A percentile compares a stretch with the other conserved stretches of the same genome.
These are phyloP conservation scores for Arenaria interpres DNA, from an alignment of 2,113 vertebrate species.

Conservation along the genomic window DNA sequence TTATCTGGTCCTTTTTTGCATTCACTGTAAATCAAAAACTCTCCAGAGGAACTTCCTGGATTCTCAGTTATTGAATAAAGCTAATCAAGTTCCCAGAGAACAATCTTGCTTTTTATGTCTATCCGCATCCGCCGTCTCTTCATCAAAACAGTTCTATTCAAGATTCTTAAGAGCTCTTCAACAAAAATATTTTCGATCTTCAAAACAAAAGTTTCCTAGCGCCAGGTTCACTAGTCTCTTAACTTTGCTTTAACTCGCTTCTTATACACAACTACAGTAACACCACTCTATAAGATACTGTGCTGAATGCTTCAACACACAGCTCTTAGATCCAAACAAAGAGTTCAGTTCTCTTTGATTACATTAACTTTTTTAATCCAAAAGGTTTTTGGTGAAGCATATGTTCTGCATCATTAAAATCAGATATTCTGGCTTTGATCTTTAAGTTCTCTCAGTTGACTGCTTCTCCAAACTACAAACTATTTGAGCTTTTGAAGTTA, in stretches of 20 bases:
- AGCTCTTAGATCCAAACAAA: conserved; percentile 61
- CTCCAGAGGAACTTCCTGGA: conserved; percentile 17
- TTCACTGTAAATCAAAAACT: conserved; percentile 25
- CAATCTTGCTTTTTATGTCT: conserved; percentile 35
- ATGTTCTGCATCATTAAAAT: conserved; percentile 79
- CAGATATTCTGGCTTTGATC: conserved; percentile 75
- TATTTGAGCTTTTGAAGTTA: conserved; percentile 72
- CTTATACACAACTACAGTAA: not conserved
- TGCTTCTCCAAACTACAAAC: conserved; percentile 69
- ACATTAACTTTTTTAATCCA: conserved; percentile 71
- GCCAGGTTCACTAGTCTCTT: not conserved
- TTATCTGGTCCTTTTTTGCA: conserved; percentile 1
- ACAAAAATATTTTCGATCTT: conserved; percentile 39
- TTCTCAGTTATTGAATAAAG: conserved; percentile 37
- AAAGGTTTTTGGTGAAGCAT: conserved; percentile 72
- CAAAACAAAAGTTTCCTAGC: conserved; percentile 12
- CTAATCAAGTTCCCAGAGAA: conserved; percentile 35
- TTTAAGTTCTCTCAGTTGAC: conserved; percentile 71
- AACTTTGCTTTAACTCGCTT: conserved; percentile 7
- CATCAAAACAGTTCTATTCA: conserved; percentile 26
- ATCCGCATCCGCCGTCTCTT: conserved; percentile 1
- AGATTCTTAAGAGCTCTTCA: conserved; percentile 14
- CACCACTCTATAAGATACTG: not conserved
- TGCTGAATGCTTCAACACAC: conserved; percentile 29
- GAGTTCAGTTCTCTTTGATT: conserved; percentile 65